Base-by-base conservation (phyloP, 2,888 invertebrate genomes). In the Diaprepes abbreviatus region DNA sequence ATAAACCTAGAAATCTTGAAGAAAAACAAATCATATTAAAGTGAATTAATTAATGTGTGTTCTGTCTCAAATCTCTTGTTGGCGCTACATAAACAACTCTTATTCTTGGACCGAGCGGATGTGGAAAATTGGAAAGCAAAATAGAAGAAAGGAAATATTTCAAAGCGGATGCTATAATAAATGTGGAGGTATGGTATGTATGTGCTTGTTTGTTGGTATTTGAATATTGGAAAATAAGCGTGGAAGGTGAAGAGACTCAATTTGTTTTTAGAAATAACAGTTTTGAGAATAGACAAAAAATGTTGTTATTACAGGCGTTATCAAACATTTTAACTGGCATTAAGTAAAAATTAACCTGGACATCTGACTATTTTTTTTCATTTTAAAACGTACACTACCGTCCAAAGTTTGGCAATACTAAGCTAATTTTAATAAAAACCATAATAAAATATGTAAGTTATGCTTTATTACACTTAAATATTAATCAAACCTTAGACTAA, bases 91-190 rank as follows among this genome's bases (percentile, higher is more conserved):
- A 59, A 60, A 66, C 59, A 43, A 54, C 38, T 36, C 45, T n/a
- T 57, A 57, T 69, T 69, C 69, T 63, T 64, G 48, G 64, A 21
- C 43, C 35, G 58, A 69, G 59, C 69, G 69, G 69, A 69, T 69
- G 69, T 69, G 59, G 64, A 69, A 69, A 63, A 68, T 48, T 60
- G 54, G 62, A 67, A 63, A 36, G 63, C 36, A 60, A 69, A 69
- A 69, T 69, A 63, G 64, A 64, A 64, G 59, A 69, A 55, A 69
- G 59, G 35, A 58, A 55, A 58, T 54, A 58, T 63, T 64, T 69
- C 62, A 62, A 68, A 68, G 62, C 68, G 68, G 68, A 68, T 68
- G 62, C 62, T 57, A 38, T 63, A 43, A 68, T 62, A 62, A 64
- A 69, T 58, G 45, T 48, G 36, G 57, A 66, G 66, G 50, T 55